Evolutionary conservation across 2,888 invertebrate genomes (phyloP), one percentile per base, ranked within the genome.

Genomic region (Syrista parreyssii): DNA sequence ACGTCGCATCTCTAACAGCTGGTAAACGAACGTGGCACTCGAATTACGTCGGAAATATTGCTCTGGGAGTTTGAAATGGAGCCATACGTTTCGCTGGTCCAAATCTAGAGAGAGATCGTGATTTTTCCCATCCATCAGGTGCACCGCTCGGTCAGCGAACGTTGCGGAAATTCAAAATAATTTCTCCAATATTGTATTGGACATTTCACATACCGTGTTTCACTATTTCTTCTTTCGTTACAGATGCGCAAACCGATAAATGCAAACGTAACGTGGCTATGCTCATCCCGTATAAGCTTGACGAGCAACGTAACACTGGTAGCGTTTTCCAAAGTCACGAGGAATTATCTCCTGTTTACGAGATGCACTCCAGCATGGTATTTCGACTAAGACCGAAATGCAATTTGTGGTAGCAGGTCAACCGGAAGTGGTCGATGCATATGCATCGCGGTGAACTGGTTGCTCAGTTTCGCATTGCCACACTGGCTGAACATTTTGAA

Each of bases 401-500:
- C 23, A 55, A 55, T 55, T 55, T 55, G 40, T 23, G 40, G 40
- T 55, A 71, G 71, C 32, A 32, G 71, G 71, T 31, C 71, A 30
- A 71, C 79, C 80, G 79, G 81, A 83, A 85, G 82, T 82, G 82
- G 83, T 78, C 83, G 81, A 86, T 87, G 85, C 87, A 87, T 87
- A 87, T 86, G 86, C 86, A 87, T 86, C 81, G 81, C 80, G 79
- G 82, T 86, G 81, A 83, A 82, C 82, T 84, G 85, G 87, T 86
- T 85, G 80, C 85, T 83, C 82, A 80, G 82, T 82, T 55, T 55
- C 23, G 23, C 40, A 55, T 55, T 55, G 40, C 23, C 40, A 55
- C 9, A 4, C 23, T 55, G 23, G 40, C 40, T 55, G 23, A 9
- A 55, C 23, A 9, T 23, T 55, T 23, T 6, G 40, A 55, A 55